Evolutionary conservation across 23 tunicate genomes (phyloP), one percentile per base, ranked within the genome.

Genomic region (Clavelina lepadiformis): DNA sequence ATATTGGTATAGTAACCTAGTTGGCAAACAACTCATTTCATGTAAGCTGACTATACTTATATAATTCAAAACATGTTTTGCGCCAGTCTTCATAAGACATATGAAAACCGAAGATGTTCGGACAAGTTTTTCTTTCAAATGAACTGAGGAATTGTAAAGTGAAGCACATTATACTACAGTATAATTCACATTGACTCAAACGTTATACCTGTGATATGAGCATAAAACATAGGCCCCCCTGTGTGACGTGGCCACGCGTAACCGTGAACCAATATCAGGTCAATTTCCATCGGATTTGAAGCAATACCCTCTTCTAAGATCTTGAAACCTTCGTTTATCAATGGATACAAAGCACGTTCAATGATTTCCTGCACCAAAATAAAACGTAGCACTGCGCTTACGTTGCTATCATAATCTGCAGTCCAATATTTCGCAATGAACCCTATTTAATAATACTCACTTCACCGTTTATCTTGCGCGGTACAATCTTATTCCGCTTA

Each of bases 181-280:
- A n/a, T n/a, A n/a, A n/a, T n/a, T n/a, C n/a, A n/a, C n/a, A n/a
- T n/a, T n/a, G n/a, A n/a, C n/a, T n/a, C n/a, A n/a, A n/a, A n/a
- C n/a, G n/a, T n/a, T n/a, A n/a, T 55, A 52, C 96, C 96, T 0
- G 67, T 33, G 13, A 56, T 68, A 38, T 68, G 49, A 15, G 96
- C 88, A 68, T 80, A 88, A 56, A 35, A 80, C 88, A 80, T 80
- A 5, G 96, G 96, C 6, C 96, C 96, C 15, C 96, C 88, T 19
- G 82, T 68, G 31, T 80, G 78, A 13, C 66, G 72, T 3, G 96
- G 96, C 72, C 75, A 88, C 21, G 78, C 88, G 34, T 75, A 75
- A 13, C 96, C 96, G 55, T 80, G 33, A 21, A 79, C 31, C 63
- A 55, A 80, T 3, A 76, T 74, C 67, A 80, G 38, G 52, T 88